Evolutionary conservation across 2,888 invertebrate species (phyloP).

Genomic region (Gari tellinella): DNA sequence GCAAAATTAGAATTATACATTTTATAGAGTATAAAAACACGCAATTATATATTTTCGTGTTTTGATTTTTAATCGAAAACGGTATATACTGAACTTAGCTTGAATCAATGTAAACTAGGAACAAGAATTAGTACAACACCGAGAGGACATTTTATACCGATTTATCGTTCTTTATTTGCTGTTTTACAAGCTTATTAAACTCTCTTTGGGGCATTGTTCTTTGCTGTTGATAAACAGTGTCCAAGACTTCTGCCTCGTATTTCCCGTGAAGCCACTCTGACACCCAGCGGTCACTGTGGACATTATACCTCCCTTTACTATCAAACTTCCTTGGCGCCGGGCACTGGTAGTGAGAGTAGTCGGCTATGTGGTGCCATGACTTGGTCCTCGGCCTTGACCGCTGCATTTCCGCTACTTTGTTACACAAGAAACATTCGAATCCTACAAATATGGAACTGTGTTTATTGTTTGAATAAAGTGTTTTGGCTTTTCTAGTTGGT

Average conservation of each 20-base stretch:
- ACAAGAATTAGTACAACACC: no score
- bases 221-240: constrained; percentile 22
- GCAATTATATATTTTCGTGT: no score
- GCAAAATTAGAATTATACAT: no score
- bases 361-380: constrained; percentile 24
- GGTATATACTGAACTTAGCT: no score
- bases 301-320: constrained; percentile 60
- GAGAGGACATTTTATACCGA: no score
- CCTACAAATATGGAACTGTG: constrained; percentile 60
- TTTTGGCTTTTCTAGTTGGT: neutral
- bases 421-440: constrained; percentile 80
- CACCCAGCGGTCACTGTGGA: constrained; percentile 40
- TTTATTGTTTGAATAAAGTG: neutral
- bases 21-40: no score
- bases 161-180: no score
- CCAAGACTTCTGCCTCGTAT: constrained; percentile 47
- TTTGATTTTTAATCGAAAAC: no score
- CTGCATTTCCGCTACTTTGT: constrained; percentile 47
- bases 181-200: constrained; percentile 32
- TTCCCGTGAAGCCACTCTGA: constrained; percentile 55
- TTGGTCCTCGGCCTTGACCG: neutral
- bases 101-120: no score
- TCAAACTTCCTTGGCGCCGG: constrained; percentile 83
- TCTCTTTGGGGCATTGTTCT: constrained; percentile 25
- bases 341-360: constrained; percentile 85